Evolutionary conservation across 1,140 invertebrate species (phyloP), one percentile per base, ranked within the genome.

Genomic region (Pararge aegeria): DNA sequence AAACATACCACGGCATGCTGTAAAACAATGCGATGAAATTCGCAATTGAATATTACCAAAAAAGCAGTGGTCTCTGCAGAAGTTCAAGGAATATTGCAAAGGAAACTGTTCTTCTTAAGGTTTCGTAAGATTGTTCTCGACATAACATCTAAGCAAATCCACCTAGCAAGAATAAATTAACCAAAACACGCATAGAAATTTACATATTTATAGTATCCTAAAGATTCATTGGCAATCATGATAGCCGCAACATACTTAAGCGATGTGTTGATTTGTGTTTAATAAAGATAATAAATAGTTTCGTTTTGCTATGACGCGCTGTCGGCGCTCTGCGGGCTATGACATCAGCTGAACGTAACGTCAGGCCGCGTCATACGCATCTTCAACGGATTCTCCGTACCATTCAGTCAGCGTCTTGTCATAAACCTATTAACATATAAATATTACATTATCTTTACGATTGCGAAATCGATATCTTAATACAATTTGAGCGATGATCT

Each of bases 331-430:
- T 64, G 68, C 70, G 68, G 61, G 9, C 12, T 51, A 61, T 88
- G 83, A 88, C 83, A 83, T 87, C 86, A 86, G 55, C 72, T 60
- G 29, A 29, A 52, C 5, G 21, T 53, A 57, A 78, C 81, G 83
- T 87, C 81, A 84, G 30, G 27, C 9, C 70, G 70, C 86, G 84
- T 89, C 86, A 86, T 78, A 66, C 69, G 59, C 70, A 70, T 79
- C 75, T 77, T 68, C 56, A 64, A 71, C 75, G 57, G 70, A 78
- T 74, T 77, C 70, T 71, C 66, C 67, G 61, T 68, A 68, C 68
- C 72, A 70, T 72, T 68, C 71, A 77, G 79, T 81, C 80, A 80
- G 74, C 61, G 55, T 64, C 54, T 73, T 74, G 70, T 76, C 73
- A 74, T 70, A 64, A 61, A 55, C 61, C 73, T 82, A 82, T 82